Evolutionary conservation across 2,113 vertebrate species (phyloP), one percentile per base, ranked within the genome.

Genomic region (Cyphomyrus plagiostoma): DNA sequence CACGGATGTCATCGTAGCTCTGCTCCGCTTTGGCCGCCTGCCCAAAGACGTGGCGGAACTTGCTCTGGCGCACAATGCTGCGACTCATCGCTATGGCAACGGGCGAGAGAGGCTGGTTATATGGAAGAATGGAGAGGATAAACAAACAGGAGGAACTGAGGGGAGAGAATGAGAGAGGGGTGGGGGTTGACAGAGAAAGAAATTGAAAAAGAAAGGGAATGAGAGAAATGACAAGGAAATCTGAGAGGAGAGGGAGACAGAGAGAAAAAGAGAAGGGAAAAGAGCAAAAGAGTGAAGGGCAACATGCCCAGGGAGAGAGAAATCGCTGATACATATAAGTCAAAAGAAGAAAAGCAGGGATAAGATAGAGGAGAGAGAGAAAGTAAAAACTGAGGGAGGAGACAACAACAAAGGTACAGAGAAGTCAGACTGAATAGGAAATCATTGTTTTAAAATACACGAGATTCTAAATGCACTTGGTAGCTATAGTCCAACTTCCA

Each of bases 11-110:
- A 93, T 99, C 98, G 0, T 98, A 99, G 92, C 95, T 94, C 95
- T 99, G 98, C 92, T 99, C 98, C 0, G 98, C 96, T 92, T 99
- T 99, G 90, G 97, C 97, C 0, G 96, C 93, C 95, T 99, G 98
- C 46, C 98, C 98, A 1, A 99, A 99, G 91, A 99, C 98, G 42
- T 99, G 98, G 84, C 98, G 97, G 94, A 99, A 99, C 93, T 99
- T 99, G 94, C 98, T 99, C 96, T 98, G 98, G 92, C 98, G 98
- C 93, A 99, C 98, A 30, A 99, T 98, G 70, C 98, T 97, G 93
- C 98, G 97, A 96, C 98, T 99, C 98, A 99, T 99, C 94, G 95
- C 95, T 96, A 92, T 9, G 53, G 48, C 0, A 1, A 88, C 23
- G 19, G 52, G 91, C 13, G 88, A 56, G 26, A 53, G 52, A 53